Conservation (phyloP, 2,888 invertebrate species). For the Acanthoscelides obtectus region DNA sequence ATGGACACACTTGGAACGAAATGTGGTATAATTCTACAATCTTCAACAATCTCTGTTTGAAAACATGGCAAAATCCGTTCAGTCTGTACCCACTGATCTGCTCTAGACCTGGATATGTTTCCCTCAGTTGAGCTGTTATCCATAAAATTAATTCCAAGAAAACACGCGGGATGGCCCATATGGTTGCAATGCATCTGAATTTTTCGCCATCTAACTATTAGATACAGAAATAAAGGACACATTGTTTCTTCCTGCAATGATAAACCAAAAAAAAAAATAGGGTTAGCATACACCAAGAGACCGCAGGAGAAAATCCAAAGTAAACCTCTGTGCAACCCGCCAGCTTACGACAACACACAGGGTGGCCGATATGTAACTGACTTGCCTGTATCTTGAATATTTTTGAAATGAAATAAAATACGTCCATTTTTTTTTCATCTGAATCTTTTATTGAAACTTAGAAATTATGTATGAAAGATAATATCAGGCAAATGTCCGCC, state of each 20-base stretch:
- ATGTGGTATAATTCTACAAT: neutral
- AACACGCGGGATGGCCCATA: neutral
- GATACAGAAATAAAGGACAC: slow-evolving; percentile 20
- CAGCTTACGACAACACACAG: too few relatives aligned
- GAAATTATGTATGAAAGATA: too few relatives aligned
- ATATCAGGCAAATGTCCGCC: too few relatives aligned
- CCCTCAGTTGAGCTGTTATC: neutral
- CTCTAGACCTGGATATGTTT: neutral
- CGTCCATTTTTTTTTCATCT: too few relatives aligned
- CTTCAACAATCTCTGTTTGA: neutral
- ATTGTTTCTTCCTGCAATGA: slow-evolving; percentile 19
- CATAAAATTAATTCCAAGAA: neutral
- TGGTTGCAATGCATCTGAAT: slow-evolving; percentile 2
- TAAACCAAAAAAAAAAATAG: too few relatives aligned
- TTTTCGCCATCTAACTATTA: slow-evolving; percentile 22
- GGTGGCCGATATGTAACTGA: too few relatives aligned
- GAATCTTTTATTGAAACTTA: too few relatives aligned
- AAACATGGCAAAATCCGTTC: slow-evolving; percentile 11
- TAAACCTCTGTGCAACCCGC: too few relatives aligned
- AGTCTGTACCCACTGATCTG: neutral
- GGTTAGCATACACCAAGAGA: too few relatives aligned
- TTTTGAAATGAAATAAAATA: too few relatives aligned
- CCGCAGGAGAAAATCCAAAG: too few relatives aligned
- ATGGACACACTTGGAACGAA: neutral
- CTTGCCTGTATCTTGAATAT: too few relatives aligned